Evolutionary conservation across 2,797 vertebrate genomes (phyloP).

Genomic region (Sardinella longiceps): DNA sequence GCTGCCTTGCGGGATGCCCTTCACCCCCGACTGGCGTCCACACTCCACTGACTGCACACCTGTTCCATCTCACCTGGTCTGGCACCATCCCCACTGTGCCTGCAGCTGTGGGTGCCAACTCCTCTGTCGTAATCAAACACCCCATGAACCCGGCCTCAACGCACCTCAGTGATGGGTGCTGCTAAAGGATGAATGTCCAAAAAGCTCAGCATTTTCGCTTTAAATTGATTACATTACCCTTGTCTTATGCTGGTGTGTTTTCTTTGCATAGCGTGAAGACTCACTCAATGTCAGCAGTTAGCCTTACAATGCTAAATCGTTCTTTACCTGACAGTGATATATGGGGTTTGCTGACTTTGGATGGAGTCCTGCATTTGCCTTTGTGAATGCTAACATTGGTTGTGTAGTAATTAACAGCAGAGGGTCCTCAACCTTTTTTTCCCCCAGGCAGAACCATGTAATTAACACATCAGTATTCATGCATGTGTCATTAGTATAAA

Average conservation of each 20-base stretch:
- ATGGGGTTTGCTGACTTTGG: slow-evolving; percentile 1
- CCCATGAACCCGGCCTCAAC: background rate
- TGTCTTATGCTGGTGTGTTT: background rate
- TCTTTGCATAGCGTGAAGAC: background rate
- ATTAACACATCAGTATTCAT: slow-evolving; percentile 4
- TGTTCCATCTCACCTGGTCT: slow-evolving; percentile 38
- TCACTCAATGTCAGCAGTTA: background rate
- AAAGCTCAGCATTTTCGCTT: background rate
- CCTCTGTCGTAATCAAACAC: slow-evolving; percentile 33
- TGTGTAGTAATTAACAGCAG: slow-evolving; percentile 11
- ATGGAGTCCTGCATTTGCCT: background rate
- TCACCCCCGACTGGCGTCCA: slow-evolving; percentile 8
- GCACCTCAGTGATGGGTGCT: background rate
- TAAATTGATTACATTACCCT: background rate
- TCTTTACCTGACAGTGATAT: background rate
- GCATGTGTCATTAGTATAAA: background rate
- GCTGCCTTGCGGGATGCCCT: slow-evolving; percentile 20
- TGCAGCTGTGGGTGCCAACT: slow-evolving; percentile 30
- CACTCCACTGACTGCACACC: slow-evolving; percentile 42
- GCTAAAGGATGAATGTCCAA: background rate
- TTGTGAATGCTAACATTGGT: background rate
- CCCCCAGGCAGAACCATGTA: background rate
- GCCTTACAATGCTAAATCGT: background rate
- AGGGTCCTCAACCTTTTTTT: background rate
- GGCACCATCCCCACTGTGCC: slow-evolving; percentile 30